Conservation (phyloP, 2,888 invertebrate genomes). For the Chrysolina oricalcia region DNA sequence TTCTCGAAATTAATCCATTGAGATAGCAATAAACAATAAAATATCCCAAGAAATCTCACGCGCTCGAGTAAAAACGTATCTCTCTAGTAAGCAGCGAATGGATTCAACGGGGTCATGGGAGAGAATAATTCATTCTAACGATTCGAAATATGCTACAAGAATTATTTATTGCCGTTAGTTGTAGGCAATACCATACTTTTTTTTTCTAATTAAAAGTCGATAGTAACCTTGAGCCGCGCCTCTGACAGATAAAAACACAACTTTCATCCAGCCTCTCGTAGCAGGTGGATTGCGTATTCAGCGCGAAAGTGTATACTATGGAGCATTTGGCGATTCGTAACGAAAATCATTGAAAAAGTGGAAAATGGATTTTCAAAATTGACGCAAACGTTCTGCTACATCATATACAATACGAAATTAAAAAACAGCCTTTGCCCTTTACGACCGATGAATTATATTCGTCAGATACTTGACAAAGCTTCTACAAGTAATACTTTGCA, state of each 20-base stretch:
- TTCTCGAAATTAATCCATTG: too few species aligned
- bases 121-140: not conserved
- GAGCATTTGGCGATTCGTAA: too few species aligned
- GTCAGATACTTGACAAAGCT: too few species aligned
- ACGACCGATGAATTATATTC: too few species aligned
- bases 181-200: not conserved
- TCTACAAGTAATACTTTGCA: too few species aligned
- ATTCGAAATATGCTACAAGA: slow-evolving; percentile 4
- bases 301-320: not conserved
- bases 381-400: too few species aligned
- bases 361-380: too few species aligned
- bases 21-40: not conserved
- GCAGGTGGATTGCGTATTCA: slow-evolving; percentile 6
- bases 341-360: too few species aligned
- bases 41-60: not conserved
- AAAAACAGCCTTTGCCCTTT: too few species aligned
- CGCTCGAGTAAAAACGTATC: not conserved
- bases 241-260: not conserved
- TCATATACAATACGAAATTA: too few species aligned
- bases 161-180: slow-evolving; percentile 12
- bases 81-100: not conserved
- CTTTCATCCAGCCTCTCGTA: not conserved
- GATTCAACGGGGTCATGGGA: slow-evolving; percentile 8
- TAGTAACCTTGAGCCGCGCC: slow-evolving; percentile 11
- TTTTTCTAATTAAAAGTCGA: slow-evolving; percentile 1